Evolutionary conservation across 2,888 invertebrate genomes (phyloP), one percentile per base, ranked within the genome.

Genomic region (Globia sparganii): DNA sequence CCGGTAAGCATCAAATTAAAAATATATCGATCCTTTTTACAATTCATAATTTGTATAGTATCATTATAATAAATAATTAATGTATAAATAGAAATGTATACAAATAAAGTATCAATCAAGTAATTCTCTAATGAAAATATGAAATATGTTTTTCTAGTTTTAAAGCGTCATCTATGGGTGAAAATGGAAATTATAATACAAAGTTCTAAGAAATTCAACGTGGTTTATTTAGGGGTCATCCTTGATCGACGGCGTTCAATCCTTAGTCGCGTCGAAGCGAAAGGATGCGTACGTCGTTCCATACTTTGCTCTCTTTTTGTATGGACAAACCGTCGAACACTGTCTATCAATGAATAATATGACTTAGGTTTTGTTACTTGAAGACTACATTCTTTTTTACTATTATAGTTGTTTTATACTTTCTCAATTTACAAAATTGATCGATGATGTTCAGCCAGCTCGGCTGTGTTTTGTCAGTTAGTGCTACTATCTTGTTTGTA

Each of bases 1-100:
- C 67, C 85, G 85, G 31, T 70, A 62, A 21, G 13, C 15, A n/a
- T 59, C 28, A 2, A 59, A 15, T 28, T 58, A 2, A 40, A 61
- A 40, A 0, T 21, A 8, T 5, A 25, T 43, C 25, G 25, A 46
- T 62, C 2, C 6, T 43, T 46, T 18, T 6, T 11, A 18, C 18
- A 34, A 21, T 3, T 1, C 5, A 8, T 9, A 53, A 37, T 58
- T 13, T 58, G 1, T 18, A 5, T 11, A 62, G 31, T 58, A 3
- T 56, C 11, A 34, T 18, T 25, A 49, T 9, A 49, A 13, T 21
- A 31, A 43, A n/a, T 21, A 56, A 21, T 25, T 6, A 18, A 21
- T 37, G 4, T 3, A 21, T 25, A 34, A 4, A n/a, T 21, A n/a
- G 11, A n/a, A 61, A 21, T 59, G 2, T 18, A n/a, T 59, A 9